Evolutionary conservation across 2,888 invertebrate genomes (phyloP), one percentile per base, ranked within the genome.

Genomic region (Euplexia lucipara): DNA sequence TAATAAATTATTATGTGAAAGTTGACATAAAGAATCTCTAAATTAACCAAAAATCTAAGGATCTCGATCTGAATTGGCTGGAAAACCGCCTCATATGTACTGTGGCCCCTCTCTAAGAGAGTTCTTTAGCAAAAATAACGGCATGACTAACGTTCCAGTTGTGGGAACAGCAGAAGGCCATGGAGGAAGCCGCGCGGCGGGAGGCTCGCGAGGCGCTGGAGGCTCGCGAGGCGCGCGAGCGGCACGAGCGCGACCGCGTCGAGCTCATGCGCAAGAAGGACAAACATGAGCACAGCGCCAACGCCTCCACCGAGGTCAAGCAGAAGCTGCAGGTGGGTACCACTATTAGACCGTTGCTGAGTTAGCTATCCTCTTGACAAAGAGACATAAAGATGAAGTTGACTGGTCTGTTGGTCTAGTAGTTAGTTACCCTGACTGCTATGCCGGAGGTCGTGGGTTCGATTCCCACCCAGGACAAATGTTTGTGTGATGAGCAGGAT

Each of bases 291-390:
- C 98, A 98, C 95, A 99, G 99, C 95, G 99, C 99, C 62, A 98
- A 99, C 86, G 99, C 99, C 78, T 99, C 99, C 78, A 97, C 98
- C 22, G 99, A 99, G 94, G 99, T 99, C 88, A 99, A 99, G 92
- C 98, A 98, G 95, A 98, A 98, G 88, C 96, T 99, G 83, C 98
- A 98, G 96, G 98, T 97, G 45, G 4, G 35, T 4, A 10, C n/a
- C 12, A 30, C 10, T 18, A 9, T 14, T 18, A 14, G 9, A 12
- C 8, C 12, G 18, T 0, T 8, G 4, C 22, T 14, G 8, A 7
- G n/a, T n/a, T n/a, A n/a, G n/a, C n/a, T n/a, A n/a, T n/a, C n/a
- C n/a, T n/a, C n/a, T n/a, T n/a, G n/a, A n/a, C n/a, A n/a, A n/a
- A n/a, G n/a, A n/a, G n/a, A n/a, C n/a, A n/a, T n/a, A n/a, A n/a